These are phyloP conservation scores for Melipona beecheii DNA, from an alignment of 2,888 invertebrate genomes.

Conservation along the genomic window DNA sequence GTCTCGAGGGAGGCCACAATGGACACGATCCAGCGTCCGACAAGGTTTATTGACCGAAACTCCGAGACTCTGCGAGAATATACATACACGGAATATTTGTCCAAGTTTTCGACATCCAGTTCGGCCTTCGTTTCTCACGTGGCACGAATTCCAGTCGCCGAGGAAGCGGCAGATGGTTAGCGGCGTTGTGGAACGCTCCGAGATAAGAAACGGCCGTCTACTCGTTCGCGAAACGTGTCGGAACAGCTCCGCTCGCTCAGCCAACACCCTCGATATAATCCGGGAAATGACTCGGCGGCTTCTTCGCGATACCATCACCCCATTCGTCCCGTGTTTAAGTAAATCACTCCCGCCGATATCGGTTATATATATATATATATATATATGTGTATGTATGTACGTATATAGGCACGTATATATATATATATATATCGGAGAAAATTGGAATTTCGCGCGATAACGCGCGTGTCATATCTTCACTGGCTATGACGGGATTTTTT, in stretches of 20 bases:
- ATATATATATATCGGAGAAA: no score
- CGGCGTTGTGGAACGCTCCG: background rate
- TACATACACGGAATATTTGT: conserved; percentile 52
- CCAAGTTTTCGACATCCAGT: conserved; percentile 48
- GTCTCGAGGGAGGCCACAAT: conserved; percentile 45
- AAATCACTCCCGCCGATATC: background rate
- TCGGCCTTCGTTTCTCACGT: conserved; percentile 33
- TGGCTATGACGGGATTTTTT: no score
- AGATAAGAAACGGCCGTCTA: background rate
- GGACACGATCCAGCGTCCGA: conserved; percentile 49
- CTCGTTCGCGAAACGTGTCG: conserved; percentile 1
- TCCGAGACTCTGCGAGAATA: conserved; percentile 55
- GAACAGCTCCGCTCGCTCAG: background rate
- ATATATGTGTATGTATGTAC: no score
- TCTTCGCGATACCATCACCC: background rate
- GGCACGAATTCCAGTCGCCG: conserved; percentile 3
- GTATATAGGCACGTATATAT: no score
- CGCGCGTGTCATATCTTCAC: no score
- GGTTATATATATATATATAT: background rate
- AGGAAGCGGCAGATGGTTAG: background rate
- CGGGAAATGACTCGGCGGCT: background rate
- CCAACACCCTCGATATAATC: conserved; percentile 16
- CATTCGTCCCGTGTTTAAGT: no score
- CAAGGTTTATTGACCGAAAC: conserved; percentile 48
- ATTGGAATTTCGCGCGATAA: no score